These are phyloP conservation scores for Crocodylus rhombifer DNA, from an alignment of 2,797 vertebrate species.

Conservation along the genomic window DNA sequence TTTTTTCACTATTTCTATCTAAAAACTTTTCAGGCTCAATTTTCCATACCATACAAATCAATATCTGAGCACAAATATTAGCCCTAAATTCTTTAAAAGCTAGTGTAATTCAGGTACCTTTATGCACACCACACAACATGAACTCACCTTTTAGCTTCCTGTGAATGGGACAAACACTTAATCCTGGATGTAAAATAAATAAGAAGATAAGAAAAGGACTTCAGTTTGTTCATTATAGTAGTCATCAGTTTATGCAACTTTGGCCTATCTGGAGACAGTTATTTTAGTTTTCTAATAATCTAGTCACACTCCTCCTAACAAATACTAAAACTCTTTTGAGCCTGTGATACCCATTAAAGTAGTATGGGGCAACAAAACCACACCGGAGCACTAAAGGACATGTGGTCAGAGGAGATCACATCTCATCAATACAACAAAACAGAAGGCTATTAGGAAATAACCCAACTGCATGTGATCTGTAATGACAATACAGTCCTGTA, in stretches of 20 bases:
- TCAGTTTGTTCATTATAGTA: background rate
- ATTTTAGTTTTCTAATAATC: background rate
- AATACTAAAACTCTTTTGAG: background rate
- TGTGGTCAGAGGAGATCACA: too few relatives aligned
- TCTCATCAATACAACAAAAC: background rate
- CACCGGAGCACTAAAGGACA: background rate
- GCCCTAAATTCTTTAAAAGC: background rate
- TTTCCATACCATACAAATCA: background rate
- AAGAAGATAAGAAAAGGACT: accelerated
- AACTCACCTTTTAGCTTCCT: background rate
- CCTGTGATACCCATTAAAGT: background rate
- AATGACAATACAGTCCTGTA: background rate
- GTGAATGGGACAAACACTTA: background rate
- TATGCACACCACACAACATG: background rate
- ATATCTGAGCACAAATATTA: background rate
- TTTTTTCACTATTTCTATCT: slow-evolving; percentile 30
- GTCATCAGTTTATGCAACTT: background rate
- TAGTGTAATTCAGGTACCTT: background rate
- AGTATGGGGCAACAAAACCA: background rate
- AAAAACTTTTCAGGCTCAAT: background rate
- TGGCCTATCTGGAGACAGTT: background rate
- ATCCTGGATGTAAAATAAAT: background rate
- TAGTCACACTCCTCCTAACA: background rate
- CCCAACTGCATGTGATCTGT: accelerated
- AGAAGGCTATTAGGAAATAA: background rate